Conservation (phyloP, 2,797 vertebrate species). For the Rhabdomys pumilio region DNA sequence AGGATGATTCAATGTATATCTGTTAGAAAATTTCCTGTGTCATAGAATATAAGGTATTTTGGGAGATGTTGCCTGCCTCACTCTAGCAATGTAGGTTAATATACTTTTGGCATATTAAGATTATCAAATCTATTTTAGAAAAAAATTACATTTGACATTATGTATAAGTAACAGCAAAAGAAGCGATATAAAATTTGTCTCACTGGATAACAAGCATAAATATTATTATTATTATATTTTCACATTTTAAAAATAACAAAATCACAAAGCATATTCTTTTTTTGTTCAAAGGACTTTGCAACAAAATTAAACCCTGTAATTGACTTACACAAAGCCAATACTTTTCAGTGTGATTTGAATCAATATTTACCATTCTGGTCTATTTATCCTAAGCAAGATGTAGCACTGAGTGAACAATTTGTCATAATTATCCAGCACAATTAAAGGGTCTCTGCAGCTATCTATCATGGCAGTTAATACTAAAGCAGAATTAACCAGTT, state of each 20-base stretch:
- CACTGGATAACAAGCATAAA: not conserved
- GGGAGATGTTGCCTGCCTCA: not conserved
- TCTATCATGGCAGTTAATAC: not conserved
- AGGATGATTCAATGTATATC: not conserved
- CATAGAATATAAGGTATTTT: not conserved
- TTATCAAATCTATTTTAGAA: conserved; percentile 36
- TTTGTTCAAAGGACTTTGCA: conserved; percentile 32
- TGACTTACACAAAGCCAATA: not conserved
- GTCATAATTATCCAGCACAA: conserved; percentile 26
- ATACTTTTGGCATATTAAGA: not conserved
- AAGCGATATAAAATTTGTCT: not conserved
- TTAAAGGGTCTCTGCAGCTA: not conserved
- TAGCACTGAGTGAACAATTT: not conserved
- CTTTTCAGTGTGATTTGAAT: conserved; percentile 25
- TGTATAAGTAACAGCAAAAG: conserved; percentile 2
- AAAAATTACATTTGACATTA: conserved; percentile 2
- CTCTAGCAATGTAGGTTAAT: not conserved
- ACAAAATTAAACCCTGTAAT: conserved; percentile 17
- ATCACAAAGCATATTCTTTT: conserved; percentile 20
- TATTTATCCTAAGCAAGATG: not conserved
- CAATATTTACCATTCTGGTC: conserved; percentile 22
- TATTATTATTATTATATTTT: not conserved
- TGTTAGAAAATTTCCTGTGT: not conserved
- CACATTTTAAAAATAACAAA: conserved; percentile 21
- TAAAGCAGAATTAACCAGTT: conserved; percentile 17